Percentiles rank a stretch among this genome's conserved stretches.
Conservation (phyloP, 2,113 vertebrate genomes). For the Pelvicachromis taeniatus region DNA sequence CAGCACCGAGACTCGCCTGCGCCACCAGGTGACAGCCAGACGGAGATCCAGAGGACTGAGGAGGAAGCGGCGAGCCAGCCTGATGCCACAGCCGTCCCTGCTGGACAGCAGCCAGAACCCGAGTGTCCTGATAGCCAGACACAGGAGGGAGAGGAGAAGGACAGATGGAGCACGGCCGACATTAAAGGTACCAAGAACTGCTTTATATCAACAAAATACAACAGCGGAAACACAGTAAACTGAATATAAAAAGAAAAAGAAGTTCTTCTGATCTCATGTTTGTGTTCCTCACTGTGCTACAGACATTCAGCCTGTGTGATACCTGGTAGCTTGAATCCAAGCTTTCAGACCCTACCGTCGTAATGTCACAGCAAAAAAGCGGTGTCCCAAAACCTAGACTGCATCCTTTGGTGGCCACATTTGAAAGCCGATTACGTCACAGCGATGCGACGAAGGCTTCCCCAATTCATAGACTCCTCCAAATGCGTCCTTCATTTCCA, state of each 20-base stretch:
- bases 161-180: not conserved
- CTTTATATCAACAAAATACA: not conserved
- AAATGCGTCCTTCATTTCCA: too few species aligned
- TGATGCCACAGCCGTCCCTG: not conserved
- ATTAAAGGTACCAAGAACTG: conserved; percentile 9
- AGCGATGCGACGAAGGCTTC: too few species aligned
- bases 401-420: too few species aligned
- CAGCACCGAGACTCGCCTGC: not conserved
- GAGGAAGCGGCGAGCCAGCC: not conserved
- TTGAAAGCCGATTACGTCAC: too few species aligned
- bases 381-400: too few species aligned
- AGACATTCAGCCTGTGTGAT: too few species aligned
- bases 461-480: too few species aligned
- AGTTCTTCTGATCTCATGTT: too few species aligned
- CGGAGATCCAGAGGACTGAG: not conserved
- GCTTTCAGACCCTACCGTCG: accelerated
- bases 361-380: too few species aligned
- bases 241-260: too few species aligned
- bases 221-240: not conserved
- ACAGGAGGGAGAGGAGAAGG: not conserved
- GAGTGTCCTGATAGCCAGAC: not conserved
- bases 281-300: too few species aligned
- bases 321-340: not conserved
- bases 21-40: not conserved
- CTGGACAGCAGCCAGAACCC: accelerated